Percentiles rank a stretch among this genome's conserved stretches.
These are phyloP conservation scores for Nothocercus nigrocapillus DNA, from an alignment of 2,113 vertebrate genomes.

Conservation along the genomic window DNA sequence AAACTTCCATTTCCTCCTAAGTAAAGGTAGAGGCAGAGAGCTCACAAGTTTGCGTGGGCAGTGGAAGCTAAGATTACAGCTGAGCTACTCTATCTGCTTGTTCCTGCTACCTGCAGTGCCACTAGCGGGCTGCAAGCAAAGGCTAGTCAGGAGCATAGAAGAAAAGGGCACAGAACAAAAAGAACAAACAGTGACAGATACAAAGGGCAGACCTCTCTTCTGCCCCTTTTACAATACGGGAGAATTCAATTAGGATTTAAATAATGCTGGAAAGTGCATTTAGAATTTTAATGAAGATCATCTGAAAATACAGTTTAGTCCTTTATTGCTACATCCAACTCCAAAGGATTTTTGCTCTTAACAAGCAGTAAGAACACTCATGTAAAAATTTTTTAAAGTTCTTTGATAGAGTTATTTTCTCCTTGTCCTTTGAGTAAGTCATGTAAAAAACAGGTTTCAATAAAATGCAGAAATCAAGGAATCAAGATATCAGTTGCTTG, in stretches of 20 bases:
- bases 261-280: neutral
- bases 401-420: neutral
- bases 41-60: neutral
- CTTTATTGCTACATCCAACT: neutral
- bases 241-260: neutral
- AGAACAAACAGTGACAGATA: neutral
- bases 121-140: neutral
- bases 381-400: neutral
- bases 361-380: neutral
- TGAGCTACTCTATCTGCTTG: slow-evolving; percentile 24
- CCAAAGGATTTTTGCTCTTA: neutral
- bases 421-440: neutral
- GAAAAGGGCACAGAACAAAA: slow-evolving; percentile 18
- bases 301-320: neutral
- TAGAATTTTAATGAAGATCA: neutral
- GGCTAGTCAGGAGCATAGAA: neutral
- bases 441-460: neutral
- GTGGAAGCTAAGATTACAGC: neutral
- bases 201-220: slow-evolving; percentile 3
- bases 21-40: neutral
- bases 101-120: neutral
- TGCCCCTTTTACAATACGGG: neutral
- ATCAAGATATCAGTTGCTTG: neutral
- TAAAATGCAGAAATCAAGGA: neutral
- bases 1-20: neutral